Evolutionary conservation across 2,797 vertebrate genomes (phyloP), one percentile per base, ranked within the genome.

Genomic region (Tokudaia muenninki): DNA sequence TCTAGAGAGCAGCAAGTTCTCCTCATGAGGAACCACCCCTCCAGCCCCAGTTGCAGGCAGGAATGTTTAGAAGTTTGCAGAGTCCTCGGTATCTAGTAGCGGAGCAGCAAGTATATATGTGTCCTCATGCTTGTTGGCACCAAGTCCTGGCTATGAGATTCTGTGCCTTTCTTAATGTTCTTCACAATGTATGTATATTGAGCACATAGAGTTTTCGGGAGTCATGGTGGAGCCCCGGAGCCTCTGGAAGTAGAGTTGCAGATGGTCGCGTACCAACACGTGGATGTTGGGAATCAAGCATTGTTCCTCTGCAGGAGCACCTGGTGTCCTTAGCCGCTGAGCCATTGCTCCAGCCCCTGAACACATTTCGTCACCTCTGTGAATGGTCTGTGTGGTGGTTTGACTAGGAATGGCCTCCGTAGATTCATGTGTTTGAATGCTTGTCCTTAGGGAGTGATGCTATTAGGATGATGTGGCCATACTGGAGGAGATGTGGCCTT

Each of bases 331-430:
- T 65, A 63, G 44, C 59, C 0, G 4, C 59, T 10, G 59, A 31
- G 24, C 26, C 14, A 31, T 19, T 29, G 4, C 59, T 34, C 10
- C 16, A 34, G 57, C 59, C 41, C 61, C 41, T 65, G 55, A 57
- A 19, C 67, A 82, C 52, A 24, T 90, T 78, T 93, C 79, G 92
- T 91, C 78, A 50, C 37, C 55, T 94, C 31, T 87, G 77, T 84
- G 34, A 91, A 81, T 57, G 10, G 2, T 34, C 26, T 37, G n/a
- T 21, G n/a, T 67, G 65, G 31, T 67, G 65, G 29, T 72, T 72
- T 72, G 67, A 72, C 67, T 37, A 37, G 67, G 67, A 72, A 37
- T 37, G 67, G 34, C 67, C 67, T 72, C 34, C 14, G 19, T 37
- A 72, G 67, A 70, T n/a, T 72, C 67, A 21, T 72, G 34, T n/a